Evolutionary conservation across 2,113 vertebrate genomes (phyloP), one percentile per base, ranked within the genome.

Genomic region (Brienomyrus longianalis): DNA sequence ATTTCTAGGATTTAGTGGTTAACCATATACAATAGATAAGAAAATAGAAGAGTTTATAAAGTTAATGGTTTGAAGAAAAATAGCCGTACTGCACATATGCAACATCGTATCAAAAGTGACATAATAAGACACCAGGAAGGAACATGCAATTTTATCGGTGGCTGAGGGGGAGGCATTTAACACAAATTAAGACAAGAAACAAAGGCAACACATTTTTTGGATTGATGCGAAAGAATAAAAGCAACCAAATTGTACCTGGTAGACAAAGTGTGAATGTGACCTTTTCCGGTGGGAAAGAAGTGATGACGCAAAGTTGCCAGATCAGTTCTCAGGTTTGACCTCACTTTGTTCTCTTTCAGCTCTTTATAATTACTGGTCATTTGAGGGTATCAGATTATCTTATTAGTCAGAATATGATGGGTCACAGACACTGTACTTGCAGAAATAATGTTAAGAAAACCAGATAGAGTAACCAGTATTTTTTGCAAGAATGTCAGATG

Each of bases 231-330:
- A 19, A 39, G 15, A 0, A 77, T 39, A 17, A 77, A 77, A 17
- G 66, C n/a, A 74, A 31, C 3, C 70, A 31, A 80, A 80, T 15
- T 43, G 15, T 88, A 84, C 88, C 88, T 86, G 80, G 85, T 89
- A 91, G 62, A 83, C 62, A 88, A 90, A 90, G 93, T 94, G 93
- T 93, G 93, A 95, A 92, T 93, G 93, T 93, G 94, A 94, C 89
- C 94, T 92, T 92, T 93, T 43, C 39, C 31, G 17, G 74, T 17
- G 74, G 35, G 15, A 43, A 19, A 43, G 91, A 92, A 66, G 83
- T 89, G 91, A 90, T 91, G 92, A 92, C 89, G 90, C 83, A 47
- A 3, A 51, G 27, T 19, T 19, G 70, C n/a, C 90, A 90, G 35
- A 88, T 66, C 83, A 47, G 48, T 56, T 90, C 90, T 77, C 35